Percentiles rank a stretch among this genome's conserved stretches.
These are phyloP conservation scores for Melanargia galathea DNA, from an alignment of 2,888 invertebrate genomes.

Conservation along the genomic window DNA sequence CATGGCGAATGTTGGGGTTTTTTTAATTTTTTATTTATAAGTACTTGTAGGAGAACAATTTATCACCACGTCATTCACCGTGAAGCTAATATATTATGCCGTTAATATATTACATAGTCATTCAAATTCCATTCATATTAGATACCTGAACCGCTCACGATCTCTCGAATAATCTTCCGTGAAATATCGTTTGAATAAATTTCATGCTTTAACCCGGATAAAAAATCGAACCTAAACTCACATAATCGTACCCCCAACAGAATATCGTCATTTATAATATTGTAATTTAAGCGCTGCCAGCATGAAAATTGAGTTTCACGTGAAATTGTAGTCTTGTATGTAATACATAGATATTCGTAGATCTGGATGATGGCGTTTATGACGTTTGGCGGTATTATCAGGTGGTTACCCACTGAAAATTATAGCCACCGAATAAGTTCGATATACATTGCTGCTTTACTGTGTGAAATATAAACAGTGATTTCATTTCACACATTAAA, in stretches of 20 bases:
- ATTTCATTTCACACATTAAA: too few species aligned
- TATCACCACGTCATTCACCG: conserved; percentile 1
- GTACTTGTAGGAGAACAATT: neutral
- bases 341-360: neutral
- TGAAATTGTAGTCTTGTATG: neutral
- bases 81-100: neutral
- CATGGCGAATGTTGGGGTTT: too few species aligned
- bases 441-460: too few species aligned
- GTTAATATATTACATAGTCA: conserved; percentile 34
- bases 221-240: conserved; percentile 50
- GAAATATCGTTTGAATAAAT: conserved; percentile 64
- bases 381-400: neutral
- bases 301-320: conserved; percentile 4
- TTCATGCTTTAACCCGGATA: conserved; percentile 51
- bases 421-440: too few species aligned
- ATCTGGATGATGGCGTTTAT: neutral
- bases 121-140: conserved; percentile 44
- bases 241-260: conserved; percentile 46
- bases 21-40: too few species aligned
- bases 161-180: conserved; percentile 56
- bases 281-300: neutral
- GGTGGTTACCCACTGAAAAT: neutral
- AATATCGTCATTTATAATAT: conserved; percentile 16
- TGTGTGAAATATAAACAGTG: too few species aligned
- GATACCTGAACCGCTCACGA: conserved; percentile 46